A percentile compares a stretch with the other conserved stretches of the same genome.
Conservation (phyloP, 2,113 vertebrate species). For the Podarcis raffonei region DNA sequence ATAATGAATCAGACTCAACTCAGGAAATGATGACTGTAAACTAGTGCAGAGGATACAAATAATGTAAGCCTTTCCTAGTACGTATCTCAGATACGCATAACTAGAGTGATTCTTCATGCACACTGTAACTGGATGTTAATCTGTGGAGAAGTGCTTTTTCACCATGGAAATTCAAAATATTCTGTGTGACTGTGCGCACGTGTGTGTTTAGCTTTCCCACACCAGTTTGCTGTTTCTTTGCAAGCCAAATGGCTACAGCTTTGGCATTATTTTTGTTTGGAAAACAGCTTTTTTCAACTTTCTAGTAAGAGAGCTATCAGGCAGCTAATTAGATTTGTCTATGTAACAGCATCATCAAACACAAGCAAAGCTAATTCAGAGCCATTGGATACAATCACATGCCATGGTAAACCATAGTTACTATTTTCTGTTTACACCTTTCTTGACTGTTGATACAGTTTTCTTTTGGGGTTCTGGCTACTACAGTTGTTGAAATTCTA, state of each 20-base stretch:
- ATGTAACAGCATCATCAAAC: background rate
- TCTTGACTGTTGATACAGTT: no score
- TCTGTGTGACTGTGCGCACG: background rate
- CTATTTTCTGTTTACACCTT: no score
- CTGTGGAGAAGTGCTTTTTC: background rate
- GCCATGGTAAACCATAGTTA: no score
- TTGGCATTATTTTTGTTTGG: background rate
- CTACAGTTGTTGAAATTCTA: no score
- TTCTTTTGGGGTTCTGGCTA: no score
- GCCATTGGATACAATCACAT: no score
- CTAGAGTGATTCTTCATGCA: background rate
- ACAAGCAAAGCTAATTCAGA: background rate
- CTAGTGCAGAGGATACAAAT: background rate
- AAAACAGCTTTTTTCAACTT: background rate
- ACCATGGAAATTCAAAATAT: background rate
- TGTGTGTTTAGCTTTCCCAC: background rate
- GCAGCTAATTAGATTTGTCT: background rate
- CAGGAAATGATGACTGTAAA: background rate
- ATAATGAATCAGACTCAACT: background rate
- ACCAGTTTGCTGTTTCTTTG: background rate
- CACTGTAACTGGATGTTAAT: no score
- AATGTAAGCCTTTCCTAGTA: background rate
- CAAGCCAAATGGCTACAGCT: no score
- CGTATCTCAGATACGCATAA: background rate
- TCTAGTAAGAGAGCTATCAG: background rate